Base-by-base conservation (phyloP, 92 coral and sea anemone species). In the Porites lobata region DNA sequence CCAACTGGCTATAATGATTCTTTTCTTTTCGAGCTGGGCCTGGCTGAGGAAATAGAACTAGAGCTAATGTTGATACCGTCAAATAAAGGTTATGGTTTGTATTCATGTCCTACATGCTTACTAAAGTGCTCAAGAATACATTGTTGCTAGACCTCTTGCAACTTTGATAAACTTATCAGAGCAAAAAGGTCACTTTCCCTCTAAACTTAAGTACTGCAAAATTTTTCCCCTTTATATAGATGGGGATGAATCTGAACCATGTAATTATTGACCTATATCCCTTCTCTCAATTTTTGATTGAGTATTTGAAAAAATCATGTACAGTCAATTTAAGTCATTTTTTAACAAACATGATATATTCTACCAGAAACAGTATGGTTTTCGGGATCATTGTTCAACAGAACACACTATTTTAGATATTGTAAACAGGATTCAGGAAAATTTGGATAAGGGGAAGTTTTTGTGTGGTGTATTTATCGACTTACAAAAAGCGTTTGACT, bases 261-360 rank as follows among this genome's bases (percentile, higher is more conserved):
- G 79, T 29, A 85, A 92, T 85, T 74, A 92, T 81, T 76, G 91
- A 69, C 95, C 95, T 17, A 93, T 93, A 47, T 86, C 89, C 24
- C 91, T 90, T 65, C 87, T 88, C 53, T 88, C 92, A 54, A 73
- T 59, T 56, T 87, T 83, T 70, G 76, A 87, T 64, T 58, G 89
- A 82, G 82, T 88, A 18, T 91, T 91, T 84, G 86, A 88, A 78
- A 87, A 87, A 65, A 7, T 71, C 17, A 87, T 87, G 91, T 87
- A 67, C 56, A 50, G 83, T 56, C 81, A 79, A 26, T 82, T 84
- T 0, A 76, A 84, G 65, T 59, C 67, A 26, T 89, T 68, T 64
- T 38, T 38, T 38, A 66, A 77, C 38, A 84, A 84, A 69, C 51
- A 83, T 65, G 68, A 86, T 82, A 61, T 83, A 50, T 72, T 67